Base-by-base conservation (phyloP, 1,140 invertebrate genomes). In the Orius insidiosus region DNA sequence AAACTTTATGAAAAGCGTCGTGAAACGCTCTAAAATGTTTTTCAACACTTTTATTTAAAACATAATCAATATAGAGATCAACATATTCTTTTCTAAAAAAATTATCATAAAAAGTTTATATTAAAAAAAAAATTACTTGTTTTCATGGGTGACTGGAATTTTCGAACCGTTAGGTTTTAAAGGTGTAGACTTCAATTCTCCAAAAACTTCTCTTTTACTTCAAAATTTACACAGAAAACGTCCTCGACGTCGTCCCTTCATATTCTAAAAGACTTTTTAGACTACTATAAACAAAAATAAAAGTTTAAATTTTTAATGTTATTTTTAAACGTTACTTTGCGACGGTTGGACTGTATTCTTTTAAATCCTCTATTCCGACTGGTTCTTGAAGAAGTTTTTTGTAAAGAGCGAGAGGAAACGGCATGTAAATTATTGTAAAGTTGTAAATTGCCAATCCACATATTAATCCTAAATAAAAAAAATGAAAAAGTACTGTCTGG, bases 371-470 rank as follows among this genome's bases (percentile, higher is more conserved):
- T 8, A 89, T 56, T 51, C 68, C 70, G 0, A 87, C 73, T 2
- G 75, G 67, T 60, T 87, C 81, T 33, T 74, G 68, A 1, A 97
- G 66, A 14, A 97, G 62, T 63, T 98, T 98, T 63, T 98, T 98
- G 59, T 94, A 98, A 7, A 98, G 63, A 3, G 82, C 88, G 51
- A 95, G 63, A 0, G 94, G 94, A 63, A 98, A 98, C 10, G 86
- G 87, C 31, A 98, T 71, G 61, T 93, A 80, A 40, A 98, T 95
- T 48, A 98, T 96, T 14, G 80, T 93, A 51, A 84, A 86, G 67
- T 98, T 98, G 63, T 98, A 98, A 60, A 98, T 96, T 3, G 88
- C 92, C 45, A 98, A 66, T 14, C 90, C 94, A 65, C 89, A 96
- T 38, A 94, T 69, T 10, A 86, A 66, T 44, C 85, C 80, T 75